phyloP scores from a whole-genome alignment of 1,140 invertebrate species.

The Ceratina japonica region DNA sequence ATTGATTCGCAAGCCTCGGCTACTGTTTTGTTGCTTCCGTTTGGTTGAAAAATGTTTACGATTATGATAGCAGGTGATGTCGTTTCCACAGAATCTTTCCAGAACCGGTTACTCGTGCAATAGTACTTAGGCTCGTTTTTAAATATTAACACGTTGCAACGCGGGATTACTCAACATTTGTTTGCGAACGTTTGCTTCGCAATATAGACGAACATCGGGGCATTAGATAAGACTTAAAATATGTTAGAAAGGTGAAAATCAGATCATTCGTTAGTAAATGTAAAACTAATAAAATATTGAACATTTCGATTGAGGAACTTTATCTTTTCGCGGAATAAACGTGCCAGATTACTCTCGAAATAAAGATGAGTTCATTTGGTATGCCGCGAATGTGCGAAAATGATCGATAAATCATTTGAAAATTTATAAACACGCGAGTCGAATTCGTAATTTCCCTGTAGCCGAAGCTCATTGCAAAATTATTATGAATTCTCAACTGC shows the following conservation, averaged over 20 bases:
- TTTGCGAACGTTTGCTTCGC: too few relatives aligned
- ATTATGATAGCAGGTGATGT: neutral
- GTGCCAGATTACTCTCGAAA: too few relatives aligned
- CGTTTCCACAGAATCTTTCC: too few relatives aligned
- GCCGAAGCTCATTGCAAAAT: neutral
- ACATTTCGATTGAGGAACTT: too few relatives aligned
- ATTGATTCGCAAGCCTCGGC: neutral
- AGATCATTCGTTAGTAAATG: too few relatives aligned
- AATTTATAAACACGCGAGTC: slow-evolving; percentile 14
- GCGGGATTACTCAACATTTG: neutral
- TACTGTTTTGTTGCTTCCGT: neutral
- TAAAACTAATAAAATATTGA: too few relatives aligned
- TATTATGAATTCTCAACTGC: slow-evolving; percentile 27
- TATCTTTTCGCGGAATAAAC: too few relatives aligned
- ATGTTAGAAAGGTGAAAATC: too few relatives aligned
- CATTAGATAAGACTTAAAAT: too few relatives aligned
- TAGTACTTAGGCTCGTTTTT: neutral
- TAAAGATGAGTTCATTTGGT: too few relatives aligned
- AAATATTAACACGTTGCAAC: neutral
- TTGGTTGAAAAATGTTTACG: neutral
- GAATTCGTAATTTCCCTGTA: slow-evolving; percentile 1
- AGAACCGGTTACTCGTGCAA: neutral
- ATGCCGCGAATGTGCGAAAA: neutral
- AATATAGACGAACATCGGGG: too few relatives aligned
- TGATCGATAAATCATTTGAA: slow-evolving; percentile 14